phyloP scores from a whole-genome alignment of 2,797 vertebrate genomes.

The Netta rufina region DNA sequence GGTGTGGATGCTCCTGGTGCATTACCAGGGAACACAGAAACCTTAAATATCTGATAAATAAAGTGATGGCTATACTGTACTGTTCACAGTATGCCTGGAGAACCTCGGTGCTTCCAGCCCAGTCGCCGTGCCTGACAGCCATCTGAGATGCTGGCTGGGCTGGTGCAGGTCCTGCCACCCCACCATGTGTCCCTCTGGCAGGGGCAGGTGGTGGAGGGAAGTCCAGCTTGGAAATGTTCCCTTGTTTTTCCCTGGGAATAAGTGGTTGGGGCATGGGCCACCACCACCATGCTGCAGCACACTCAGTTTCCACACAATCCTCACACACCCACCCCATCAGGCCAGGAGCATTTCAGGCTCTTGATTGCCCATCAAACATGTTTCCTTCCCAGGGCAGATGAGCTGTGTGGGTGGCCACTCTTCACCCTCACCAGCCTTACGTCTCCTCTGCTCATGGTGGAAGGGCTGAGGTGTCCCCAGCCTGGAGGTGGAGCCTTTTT shows the following conservation, averaged over 20 bases:
- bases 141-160: accelerated
- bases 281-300: accelerated
- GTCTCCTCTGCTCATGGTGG: constrained; percentile 23
- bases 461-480: not conserved
- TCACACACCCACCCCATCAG: accelerated
- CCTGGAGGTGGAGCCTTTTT: not conserved
- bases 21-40: not conserved
- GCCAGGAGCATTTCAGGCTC: not conserved
- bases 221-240: not conserved
- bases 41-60: not conserved
- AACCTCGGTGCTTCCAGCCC: not conserved
- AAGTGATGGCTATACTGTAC: not conserved
- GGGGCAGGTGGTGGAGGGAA: not conserved
- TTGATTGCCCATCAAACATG: not conserved
- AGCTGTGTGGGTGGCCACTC: constrained; percentile 27
- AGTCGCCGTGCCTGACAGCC: not conserved
- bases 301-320: not conserved
- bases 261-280: not conserved
- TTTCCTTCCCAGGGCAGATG: not conserved
- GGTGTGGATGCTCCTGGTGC: not conserved
- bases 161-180: not conserved
- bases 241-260: not conserved
- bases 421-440: not conserved
- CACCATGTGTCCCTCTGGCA: not conserved
- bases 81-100: not conserved